Evolutionary conservation across 1,140 invertebrate genomes (phyloP), one percentile per base, ranked within the genome.

Genomic region (Agrypnia vestita): DNA sequence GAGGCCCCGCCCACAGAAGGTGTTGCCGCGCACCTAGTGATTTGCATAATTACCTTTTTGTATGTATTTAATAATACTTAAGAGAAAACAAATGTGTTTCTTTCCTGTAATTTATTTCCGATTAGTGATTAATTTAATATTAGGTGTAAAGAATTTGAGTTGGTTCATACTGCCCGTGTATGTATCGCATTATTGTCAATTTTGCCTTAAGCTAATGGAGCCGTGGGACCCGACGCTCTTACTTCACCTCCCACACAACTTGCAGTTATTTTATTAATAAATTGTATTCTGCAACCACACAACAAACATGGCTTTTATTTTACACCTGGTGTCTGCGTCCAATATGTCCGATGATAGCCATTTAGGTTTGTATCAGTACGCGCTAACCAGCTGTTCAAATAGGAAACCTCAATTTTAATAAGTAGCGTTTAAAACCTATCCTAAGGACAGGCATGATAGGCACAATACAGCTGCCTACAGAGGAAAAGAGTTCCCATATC

Each of bases 11-110:
- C 82, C 84, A 87, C 86, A 86, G 86, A 85, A 85, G 86, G 87
- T 87, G 87, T 89, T 88, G 88, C 88, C 87, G 88, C 88, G 88
- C 88, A 89, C 87, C 86, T 88, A 89, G 88, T 89, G 88, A 89
- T 88, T 89, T 88, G 88, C 44, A 44, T 9, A 47, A 44, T 44
- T 47, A 71, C 47, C 67, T 87, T 62, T 78, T 86, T 85, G 87
- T 87, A 88, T 89, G 87, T 88, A 89, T 89, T 89, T 76, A 73
- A 49, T 62, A 49, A 62, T 59, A n/a, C 15, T 49, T 62, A 76
- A 62, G 56, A 51, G 44, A 62, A 56, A 49, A 19, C 47, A n/a
- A 17, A 73, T 21, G 13, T 13, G 44, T 61, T 76, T 62, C 35
- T 21, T 49, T 64, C 61, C 47, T 77, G 56, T 77, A 64, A 77